Percentiles rank a stretch among this genome's conserved stretches.
Conservation (phyloP, 2,113 vertebrate species). For the Parus major region DNA sequence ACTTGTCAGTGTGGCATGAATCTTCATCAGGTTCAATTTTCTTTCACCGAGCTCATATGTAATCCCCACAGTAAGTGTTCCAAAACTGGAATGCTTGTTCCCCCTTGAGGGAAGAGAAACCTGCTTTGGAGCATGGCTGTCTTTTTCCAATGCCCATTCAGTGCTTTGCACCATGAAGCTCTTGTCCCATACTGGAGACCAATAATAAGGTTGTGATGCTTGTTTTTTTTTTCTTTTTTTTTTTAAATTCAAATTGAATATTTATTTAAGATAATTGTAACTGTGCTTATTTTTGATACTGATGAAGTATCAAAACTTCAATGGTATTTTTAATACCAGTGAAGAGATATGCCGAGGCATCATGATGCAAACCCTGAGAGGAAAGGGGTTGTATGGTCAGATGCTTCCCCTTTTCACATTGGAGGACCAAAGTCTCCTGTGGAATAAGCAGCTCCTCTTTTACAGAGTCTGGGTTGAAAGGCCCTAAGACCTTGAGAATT, state of each 20-base stretch:
- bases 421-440: background rate
- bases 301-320: too few species aligned
- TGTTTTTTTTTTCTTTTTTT: background rate
- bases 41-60: fast-evolving
- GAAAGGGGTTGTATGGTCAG: background rate
- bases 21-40: background rate
- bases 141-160: background rate
- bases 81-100: background rate
- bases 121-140: background rate
- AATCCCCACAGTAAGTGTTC: background rate
- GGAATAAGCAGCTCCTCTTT: background rate
- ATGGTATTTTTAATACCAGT: background rate
- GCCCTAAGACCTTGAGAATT: constrained; percentile 34
- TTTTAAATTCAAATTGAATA: background rate
- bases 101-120: background rate
- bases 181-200: background rate
- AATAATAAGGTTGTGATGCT: background rate
- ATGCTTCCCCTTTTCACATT: background rate
- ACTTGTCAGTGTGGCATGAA: background rate
- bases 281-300: background rate
- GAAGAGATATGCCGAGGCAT: background rate
- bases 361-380: background rate
- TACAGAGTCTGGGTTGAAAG: background rate
- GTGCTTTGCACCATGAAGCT: background rate
- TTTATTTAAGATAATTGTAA: background rate